Conservation (phyloP, 2,113 vertebrate genomes). For the human region DNA sequence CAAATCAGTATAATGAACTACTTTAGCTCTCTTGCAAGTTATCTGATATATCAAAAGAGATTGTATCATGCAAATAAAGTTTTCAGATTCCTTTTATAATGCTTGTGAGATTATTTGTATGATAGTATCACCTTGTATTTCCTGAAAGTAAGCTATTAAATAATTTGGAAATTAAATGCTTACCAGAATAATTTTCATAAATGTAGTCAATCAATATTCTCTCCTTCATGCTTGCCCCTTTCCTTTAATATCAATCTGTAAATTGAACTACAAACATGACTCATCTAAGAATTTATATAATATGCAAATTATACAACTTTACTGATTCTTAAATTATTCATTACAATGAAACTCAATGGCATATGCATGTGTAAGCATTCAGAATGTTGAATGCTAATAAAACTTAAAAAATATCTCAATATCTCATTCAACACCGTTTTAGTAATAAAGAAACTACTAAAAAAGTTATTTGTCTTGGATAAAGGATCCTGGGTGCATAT, state of each 20-base stretch:
- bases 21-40: not conserved
- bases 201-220: conserved; percentile 13
- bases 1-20: not conserved
- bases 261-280: not conserved
- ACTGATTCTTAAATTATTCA: conserved; percentile 6
- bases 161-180: conserved; percentile 29
- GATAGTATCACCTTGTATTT: not conserved
- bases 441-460: not conserved
- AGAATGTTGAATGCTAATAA: not conserved
- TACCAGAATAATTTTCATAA: conserved; percentile 21
- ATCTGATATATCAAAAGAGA: not conserved
- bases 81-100: not conserved
- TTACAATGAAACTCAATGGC: not conserved
- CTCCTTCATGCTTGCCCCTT: not conserved
- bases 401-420: not conserved
- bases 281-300: conserved; percentile 26
- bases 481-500: not conserved
- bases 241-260: not conserved
- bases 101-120: not conserved
- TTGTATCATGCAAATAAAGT: not conserved
- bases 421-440: not conserved
- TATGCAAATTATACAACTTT: not conserved
- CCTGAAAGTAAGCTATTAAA: conserved; percentile 3
- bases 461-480: not conserved
- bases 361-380: not conserved